Percentiles rank a stretch among this genome's conserved stretches.
These are phyloP conservation scores for Pseudoatta argentina DNA, from an alignment of 1,140 invertebrate species.

Conservation along the genomic window DNA sequence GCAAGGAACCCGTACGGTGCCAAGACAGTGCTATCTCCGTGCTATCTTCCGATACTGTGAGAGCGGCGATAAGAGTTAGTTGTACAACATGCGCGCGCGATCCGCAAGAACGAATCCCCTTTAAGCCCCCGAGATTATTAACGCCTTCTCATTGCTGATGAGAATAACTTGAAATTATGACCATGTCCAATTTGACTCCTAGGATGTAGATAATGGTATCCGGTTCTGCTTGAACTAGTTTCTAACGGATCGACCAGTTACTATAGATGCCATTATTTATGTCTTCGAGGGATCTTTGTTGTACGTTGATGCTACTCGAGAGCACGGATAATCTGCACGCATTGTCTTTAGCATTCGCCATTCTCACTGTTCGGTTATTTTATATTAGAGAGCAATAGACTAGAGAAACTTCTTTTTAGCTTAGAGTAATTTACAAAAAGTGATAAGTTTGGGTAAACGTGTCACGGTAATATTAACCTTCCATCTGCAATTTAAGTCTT, in stretches of 20 bases:
- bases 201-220: slow-evolving; percentile 46
- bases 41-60: not conserved
- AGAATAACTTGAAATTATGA: slow-evolving; percentile 52
- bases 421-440: not conserved
- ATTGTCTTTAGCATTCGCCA: slow-evolving; percentile 25
- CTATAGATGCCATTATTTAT: slow-evolving; percentile 38
- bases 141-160: slow-evolving; percentile 33
- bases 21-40: slow-evolving; percentile 43
- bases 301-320: not conserved
- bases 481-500: too few species aligned
- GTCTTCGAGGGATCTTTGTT: slow-evolving; percentile 43
- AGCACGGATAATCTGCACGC: slow-evolving; percentile 6
- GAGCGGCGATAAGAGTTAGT: slow-evolving; percentile 45
- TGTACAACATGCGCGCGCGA: slow-evolving; percentile 9
- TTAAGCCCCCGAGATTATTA: slow-evolving; percentile 39
- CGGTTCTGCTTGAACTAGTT: slow-evolving; percentile 55
- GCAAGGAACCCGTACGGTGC: slow-evolving; percentile 66
- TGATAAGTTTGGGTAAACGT: too few species aligned
- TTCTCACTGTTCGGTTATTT: not conserved
- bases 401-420: not conserved
- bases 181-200: slow-evolving; percentile 35
- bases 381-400: not conserved
- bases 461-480: too few species aligned
- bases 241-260: slow-evolving; percentile 28
- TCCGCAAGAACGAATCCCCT: not conserved